These are phyloP conservation scores for Apeltes quadracus DNA, from an alignment of 2,113 vertebrate genomes.

Conservation along the genomic window DNA sequence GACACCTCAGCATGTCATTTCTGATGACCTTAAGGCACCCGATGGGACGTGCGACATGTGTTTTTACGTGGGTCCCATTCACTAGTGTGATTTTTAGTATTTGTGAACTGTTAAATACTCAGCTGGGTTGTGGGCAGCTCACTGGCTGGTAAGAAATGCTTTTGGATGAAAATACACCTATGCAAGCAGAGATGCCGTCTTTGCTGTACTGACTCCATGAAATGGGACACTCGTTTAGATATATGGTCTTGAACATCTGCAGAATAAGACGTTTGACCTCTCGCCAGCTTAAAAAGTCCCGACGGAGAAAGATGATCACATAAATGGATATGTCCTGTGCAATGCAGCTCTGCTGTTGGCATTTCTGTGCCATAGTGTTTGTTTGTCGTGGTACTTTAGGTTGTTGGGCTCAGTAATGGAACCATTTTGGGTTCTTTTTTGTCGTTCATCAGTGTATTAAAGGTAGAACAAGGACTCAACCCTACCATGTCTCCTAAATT, in stretches of 20 bases:
- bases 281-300: background rate
- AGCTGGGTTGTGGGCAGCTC: constrained; percentile 18
- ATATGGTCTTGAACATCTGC: constrained; percentile 42
- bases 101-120: constrained; percentile 34
- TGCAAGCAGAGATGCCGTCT: background rate
- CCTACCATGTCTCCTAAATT: background rate
- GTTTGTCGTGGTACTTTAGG: constrained; percentile 27
- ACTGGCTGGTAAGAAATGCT: constrained; percentile 18
- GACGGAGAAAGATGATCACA: background rate
- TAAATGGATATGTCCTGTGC: background rate
- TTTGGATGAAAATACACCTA: constrained; percentile 20
- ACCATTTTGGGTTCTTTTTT: constrained; percentile 20
- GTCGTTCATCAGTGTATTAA: background rate
- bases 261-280: constrained; percentile 22
- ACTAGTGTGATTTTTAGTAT: constrained; percentile 35
- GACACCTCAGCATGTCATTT: constrained; percentile 71
- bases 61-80: constrained; percentile 57
- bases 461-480: background rate
- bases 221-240: constrained; percentile 44
- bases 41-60: constrained; percentile 61
- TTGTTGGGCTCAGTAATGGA: constrained; percentile 34
- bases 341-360: background rate
- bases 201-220: constrained; percentile 58
- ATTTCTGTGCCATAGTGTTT: constrained; percentile 8
- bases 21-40: constrained; percentile 71